These are phyloP conservation scores for Drosophila pruinosa DNA, from an alignment of 1,140 invertebrate genomes.

Conservation along the genomic window DNA sequence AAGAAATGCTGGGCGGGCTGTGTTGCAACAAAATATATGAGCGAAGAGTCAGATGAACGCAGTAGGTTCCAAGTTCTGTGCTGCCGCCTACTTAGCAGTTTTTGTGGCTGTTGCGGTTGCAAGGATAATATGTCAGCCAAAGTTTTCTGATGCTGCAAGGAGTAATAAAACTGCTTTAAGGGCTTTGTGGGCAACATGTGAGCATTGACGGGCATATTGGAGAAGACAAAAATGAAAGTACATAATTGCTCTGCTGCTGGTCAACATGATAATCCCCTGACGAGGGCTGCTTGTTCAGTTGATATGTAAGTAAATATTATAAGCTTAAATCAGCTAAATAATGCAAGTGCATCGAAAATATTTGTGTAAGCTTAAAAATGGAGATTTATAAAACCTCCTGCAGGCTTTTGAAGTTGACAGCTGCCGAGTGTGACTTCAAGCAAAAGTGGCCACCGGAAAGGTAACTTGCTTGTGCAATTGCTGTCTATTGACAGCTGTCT, in stretches of 20 bases:
- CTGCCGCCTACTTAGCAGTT: constrained; percentile 60
- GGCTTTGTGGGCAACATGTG: constrained; percentile 33
- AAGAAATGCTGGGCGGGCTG: constrained; percentile 31
- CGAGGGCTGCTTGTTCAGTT: neutral
- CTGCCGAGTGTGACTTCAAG: neutral
- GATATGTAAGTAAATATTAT: too few relatives aligned
- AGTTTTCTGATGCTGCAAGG: constrained; percentile 53
- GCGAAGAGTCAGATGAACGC: neutral
- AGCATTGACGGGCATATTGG: constrained; percentile 3
- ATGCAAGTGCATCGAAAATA: too few relatives aligned
- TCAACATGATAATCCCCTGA: neutral
- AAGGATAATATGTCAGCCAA: constrained; percentile 73
- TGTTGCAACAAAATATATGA: constrained; percentile 47
- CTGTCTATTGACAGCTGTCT: neutral
- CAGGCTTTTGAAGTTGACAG: neutral
- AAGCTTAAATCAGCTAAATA: too few relatives aligned
- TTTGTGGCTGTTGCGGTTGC: constrained; percentile 65
- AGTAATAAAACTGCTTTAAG: constrained; percentile 62
- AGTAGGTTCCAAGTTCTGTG: constrained; percentile 15
- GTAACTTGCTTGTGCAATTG: neutral
- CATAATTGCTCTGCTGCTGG: neutral
- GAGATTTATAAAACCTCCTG: neutral
- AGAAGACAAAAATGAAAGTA: neutral
- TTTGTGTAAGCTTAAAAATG: neutral
- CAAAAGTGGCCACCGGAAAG: neutral